Conservation (phyloP, 2,797 vertebrate genomes). For the Xiphophorus birchmanni region DNA sequence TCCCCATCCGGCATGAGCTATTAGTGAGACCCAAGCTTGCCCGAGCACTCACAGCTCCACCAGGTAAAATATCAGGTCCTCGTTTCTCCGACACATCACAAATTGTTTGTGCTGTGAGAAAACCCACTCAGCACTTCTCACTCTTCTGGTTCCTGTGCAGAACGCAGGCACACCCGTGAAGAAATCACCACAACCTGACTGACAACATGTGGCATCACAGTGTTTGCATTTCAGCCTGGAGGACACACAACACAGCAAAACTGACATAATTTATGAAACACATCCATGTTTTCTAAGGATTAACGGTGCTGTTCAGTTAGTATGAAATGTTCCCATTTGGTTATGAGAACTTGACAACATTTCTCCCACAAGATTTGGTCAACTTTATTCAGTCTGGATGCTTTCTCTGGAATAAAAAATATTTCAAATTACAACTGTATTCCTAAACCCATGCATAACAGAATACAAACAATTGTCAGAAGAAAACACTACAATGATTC, state of each 20-base stretch:
- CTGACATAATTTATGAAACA: not conserved
- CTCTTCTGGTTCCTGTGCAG: constrained; percentile 17
- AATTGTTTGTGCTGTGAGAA: constrained; percentile 5
- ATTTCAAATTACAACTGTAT: not conserved
- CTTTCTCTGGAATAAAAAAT: not conserved
- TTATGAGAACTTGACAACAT: not conserved
- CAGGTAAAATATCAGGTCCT: constrained; percentile 11
- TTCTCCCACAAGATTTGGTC: not conserved
- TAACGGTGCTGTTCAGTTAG: not conserved
- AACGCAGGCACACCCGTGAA: constrained; percentile 27
- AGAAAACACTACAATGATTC: not conserved
- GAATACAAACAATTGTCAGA: not conserved
- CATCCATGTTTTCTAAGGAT: not conserved
- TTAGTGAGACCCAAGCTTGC: constrained; percentile 3
- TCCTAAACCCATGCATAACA: not conserved
- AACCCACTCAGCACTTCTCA: constrained; percentile 10
- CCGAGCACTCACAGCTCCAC: constrained; percentile 11
- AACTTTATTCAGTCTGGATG: not conserved
- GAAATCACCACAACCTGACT: constrained; percentile 34
- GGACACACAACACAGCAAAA: not conserved
- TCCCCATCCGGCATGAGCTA: constrained; percentile 43
- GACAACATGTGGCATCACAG: constrained; percentile 9
- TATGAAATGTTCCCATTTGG: not conserved
- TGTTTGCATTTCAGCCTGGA: not conserved
- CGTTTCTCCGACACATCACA: constrained; percentile 11